phyloP scores from a whole-genome alignment of 2,113 vertebrate species.

The Labeo catla region DNA sequence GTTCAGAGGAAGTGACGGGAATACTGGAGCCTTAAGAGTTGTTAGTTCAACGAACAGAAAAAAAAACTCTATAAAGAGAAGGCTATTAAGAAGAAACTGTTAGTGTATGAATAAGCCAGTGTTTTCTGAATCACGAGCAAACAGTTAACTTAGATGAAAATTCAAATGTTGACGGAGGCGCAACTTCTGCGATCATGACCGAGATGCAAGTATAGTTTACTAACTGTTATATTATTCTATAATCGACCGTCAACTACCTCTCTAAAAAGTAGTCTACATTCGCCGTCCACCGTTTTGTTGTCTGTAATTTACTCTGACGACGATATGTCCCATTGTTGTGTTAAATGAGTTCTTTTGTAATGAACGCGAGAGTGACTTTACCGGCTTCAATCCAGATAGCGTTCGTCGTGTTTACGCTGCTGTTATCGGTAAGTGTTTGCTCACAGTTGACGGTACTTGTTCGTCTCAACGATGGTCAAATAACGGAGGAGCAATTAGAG shows the following conservation, averaged over 20 bases:
- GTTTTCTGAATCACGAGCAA: background rate
- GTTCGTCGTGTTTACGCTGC: conserved; percentile 12
- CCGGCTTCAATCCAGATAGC: conserved; percentile 26
- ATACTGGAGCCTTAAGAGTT: background rate
- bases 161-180: background rate
- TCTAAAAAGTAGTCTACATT: background rate
- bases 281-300: background rate
- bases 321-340: conserved; percentile 50
- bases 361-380: conserved; percentile 46
- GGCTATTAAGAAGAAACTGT: background rate
- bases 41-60: background rate
- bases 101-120: background rate
- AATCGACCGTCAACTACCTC: background rate
- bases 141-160: background rate
- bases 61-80: background rate
- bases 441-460: conserved; percentile 81
- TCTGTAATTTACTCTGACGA: background rate
- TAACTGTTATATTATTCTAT: background rate
- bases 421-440: conserved; percentile 37
- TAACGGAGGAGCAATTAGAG: conserved; percentile 82
- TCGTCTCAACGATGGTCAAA: conserved; percentile 77
- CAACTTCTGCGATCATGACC: background rate
- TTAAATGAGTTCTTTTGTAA: conserved; percentile 49
- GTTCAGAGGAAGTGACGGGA: conserved; percentile 58
- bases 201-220: background rate